A percentile compares a stretch with the other conserved stretches of the same genome.
These are phyloP conservation scores for Sphaerophoria taeniata DNA, from an alignment of 2,888 invertebrate genomes.

Conservation along the genomic window DNA sequence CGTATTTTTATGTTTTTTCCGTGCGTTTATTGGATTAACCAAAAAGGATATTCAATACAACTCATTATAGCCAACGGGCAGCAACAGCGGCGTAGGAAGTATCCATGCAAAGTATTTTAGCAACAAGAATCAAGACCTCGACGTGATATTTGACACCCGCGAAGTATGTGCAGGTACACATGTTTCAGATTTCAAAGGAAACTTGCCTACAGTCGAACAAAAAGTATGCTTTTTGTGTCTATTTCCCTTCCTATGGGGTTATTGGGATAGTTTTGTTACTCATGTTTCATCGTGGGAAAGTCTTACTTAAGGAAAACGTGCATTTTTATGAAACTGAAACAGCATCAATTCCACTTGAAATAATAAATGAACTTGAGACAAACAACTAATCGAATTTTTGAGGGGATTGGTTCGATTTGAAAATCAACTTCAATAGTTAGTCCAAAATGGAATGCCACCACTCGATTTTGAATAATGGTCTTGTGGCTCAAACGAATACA, in stretches of 20 bases:
- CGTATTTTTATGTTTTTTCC: neutral
- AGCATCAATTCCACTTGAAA: conserved; percentile 29
- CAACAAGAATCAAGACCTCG: neutral
- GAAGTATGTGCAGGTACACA: neutral
- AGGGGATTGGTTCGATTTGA: conserved; percentile 1
- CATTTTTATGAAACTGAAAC: neutral
- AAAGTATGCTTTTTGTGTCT: neutral
- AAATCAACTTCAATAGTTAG: neutral
- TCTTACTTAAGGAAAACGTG: neutral
- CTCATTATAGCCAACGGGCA: neutral
- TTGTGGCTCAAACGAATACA: neutral
- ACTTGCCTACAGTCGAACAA: neutral
- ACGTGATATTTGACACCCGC: conserved; percentile 2
- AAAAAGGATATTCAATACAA: conserved; percentile 20
- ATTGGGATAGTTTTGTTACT: neutral
- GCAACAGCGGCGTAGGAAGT: too few species aligned
- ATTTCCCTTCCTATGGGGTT: neutral
- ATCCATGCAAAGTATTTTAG: neutral
- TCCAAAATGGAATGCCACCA: neutral
- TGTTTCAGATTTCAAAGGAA: conserved; percentile 4
- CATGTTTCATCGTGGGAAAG: conserved; percentile 17
- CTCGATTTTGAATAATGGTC: conserved; percentile 21
- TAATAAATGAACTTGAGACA: conserved; percentile 28
- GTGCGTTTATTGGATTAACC: neutral
- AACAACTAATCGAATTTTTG: conserved; percentile 19